These are phyloP conservation scores for Blastomussa wellsi DNA, from an alignment of 92 coral and sea anemone species.

Conservation along the genomic window DNA sequence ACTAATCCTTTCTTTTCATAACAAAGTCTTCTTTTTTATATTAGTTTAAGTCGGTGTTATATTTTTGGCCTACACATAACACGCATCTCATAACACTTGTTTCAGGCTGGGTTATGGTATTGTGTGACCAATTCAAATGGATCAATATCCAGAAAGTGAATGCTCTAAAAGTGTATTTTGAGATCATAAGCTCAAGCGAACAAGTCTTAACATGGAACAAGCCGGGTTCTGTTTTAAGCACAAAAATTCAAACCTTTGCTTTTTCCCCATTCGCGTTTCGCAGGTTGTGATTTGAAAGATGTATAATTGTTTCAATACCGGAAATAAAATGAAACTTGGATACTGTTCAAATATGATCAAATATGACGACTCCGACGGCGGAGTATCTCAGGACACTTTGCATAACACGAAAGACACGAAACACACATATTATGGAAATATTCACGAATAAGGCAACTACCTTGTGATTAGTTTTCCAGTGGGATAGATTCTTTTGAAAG, in stretches of 20 bases:
- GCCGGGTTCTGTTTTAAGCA: neutral
- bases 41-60: too few relatives aligned
- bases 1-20: neutral
- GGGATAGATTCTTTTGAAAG: too few relatives aligned
- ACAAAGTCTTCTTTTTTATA: neutral
- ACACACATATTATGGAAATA: neutral
- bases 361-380: neutral
- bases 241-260: neutral
- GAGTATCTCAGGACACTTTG: neutral
- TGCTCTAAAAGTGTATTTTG: neutral
- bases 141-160: neutral
- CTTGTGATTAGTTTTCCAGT: neutral
- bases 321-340: neutral
- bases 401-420: neutral
- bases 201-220: neutral
- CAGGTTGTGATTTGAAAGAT: neutral
- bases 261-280: neutral
- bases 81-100: neutral
- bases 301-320: neutral
- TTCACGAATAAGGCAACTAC: neutral
- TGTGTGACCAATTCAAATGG: neutral
- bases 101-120: neutral
- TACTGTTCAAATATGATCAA: slow-evolving; percentile 2
- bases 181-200: neutral
- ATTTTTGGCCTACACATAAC: neutral